phyloP scores from a whole-genome alignment of 2,113 vertebrate genomes.

The Sula dactylatra region DNA sequence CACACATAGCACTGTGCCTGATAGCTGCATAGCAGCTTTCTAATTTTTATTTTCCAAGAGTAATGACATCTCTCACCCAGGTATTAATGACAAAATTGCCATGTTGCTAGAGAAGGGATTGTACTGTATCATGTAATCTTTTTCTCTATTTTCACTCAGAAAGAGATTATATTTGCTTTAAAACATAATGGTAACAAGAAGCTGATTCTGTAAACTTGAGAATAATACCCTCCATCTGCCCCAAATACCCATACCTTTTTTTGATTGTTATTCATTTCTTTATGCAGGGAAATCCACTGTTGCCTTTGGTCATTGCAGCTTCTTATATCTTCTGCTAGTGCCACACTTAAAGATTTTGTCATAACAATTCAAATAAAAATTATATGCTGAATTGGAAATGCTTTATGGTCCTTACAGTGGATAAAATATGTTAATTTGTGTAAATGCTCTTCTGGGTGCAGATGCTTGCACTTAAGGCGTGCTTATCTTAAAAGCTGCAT shows the following conservation, averaged over 20 bases:
- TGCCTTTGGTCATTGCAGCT: conserved; percentile 56
- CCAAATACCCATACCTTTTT: neutral
- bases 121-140: neutral
- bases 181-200: neutral
- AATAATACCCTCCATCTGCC: neutral
- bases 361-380: conserved; percentile 73
- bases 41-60: neutral
- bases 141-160: neutral
- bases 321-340: conserved; percentile 40
- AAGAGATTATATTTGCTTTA: neutral
- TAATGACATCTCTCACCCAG: neutral
- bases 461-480: conserved; percentile 67
- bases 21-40: neutral
- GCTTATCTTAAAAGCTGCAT: conserved; percentile 75
- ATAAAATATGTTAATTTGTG: conserved; percentile 82
- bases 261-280: neutral
- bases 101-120: neutral
- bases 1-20: neutral
- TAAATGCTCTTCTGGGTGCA: conserved; percentile 75
- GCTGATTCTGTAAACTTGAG: conserved; percentile 1
- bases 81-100: conserved; percentile 3
- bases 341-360: conserved; percentile 52
- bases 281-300: neutral
- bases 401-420: conserved; percentile 70
- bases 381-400: conserved; percentile 68